phyloP scores from a whole-genome alignment of 2,888 invertebrate species.

The Ceratothoa steindachneri region DNA sequence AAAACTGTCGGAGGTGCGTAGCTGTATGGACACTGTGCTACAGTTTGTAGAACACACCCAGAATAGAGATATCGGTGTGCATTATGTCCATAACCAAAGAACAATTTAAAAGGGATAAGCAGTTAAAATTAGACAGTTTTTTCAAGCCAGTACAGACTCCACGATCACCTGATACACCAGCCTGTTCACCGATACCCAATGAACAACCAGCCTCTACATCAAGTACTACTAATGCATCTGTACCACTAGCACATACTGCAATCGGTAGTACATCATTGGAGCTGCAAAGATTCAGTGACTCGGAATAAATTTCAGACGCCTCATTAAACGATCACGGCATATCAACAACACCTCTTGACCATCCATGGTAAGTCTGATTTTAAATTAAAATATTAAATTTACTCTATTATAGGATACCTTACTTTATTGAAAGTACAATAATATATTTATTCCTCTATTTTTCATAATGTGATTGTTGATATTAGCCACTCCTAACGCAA shows the following conservation, averaged over 20 bases:
- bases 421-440: no score
- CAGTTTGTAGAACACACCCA: slow-evolving; percentile 3
- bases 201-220: not conserved
- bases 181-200: not conserved
- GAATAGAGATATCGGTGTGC: not conserved
- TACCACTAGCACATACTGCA: not conserved
- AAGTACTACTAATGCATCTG: not conserved
- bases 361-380: no score
- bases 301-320: not conserved
- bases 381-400: no score
- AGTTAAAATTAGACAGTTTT: not conserved
- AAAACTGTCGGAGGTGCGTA: not conserved
- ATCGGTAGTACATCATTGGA: no score
- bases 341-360: no score
- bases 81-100: not conserved
- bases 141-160: not conserved
- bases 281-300: not conserved
- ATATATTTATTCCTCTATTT: no score
- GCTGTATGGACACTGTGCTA: not conserved
- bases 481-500: no score
- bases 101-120: not conserved
- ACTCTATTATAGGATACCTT: no score
- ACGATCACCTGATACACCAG: not conserved
- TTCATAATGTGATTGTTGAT: no score
- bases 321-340: no score